Conservation (phyloP, 1,140 invertebrate genomes). For the Pollicipes pollicipes region DNA sequence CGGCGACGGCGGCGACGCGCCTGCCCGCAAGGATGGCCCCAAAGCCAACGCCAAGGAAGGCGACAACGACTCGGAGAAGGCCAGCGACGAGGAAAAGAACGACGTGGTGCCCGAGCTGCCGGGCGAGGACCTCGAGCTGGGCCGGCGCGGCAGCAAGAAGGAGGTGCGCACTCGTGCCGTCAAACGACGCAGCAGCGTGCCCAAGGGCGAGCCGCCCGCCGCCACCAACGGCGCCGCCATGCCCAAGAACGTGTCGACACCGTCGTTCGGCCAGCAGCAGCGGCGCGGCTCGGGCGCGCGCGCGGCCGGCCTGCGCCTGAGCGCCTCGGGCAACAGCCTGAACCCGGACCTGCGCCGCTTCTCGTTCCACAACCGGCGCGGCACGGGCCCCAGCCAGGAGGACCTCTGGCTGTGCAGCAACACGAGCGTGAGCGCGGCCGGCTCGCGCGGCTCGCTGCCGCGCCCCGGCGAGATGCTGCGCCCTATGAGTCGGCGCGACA, state of each 20-base stretch:
- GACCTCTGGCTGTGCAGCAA: conserved; percentile 3
- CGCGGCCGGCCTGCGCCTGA: not conserved
- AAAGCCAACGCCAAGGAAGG: not conserved
- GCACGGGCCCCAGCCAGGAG: not conserved
- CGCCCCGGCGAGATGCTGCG: conserved; percentile 44
- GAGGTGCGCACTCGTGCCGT: not conserved
- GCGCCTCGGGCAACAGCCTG: conserved; percentile 7
- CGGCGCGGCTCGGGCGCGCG: not conserved
- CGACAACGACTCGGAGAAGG: conserved; percentile 2
- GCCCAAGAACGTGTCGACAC: not conserved
- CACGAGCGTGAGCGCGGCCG: not conserved
- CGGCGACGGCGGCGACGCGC: not conserved
- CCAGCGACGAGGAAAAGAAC: conserved; percentile 4
- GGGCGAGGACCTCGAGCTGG: not conserved
- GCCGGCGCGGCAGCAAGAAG: conserved; percentile 4
- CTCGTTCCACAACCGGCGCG: conserved; percentile 1
- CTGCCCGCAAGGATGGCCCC: no score
- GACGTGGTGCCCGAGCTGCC: conserved; percentile 4
- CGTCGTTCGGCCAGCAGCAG: not conserved
- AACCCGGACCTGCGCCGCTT: not conserved
- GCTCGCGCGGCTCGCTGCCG: not conserved
- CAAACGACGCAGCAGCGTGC: not conserved
- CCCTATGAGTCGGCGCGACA: conserved; percentile 87
- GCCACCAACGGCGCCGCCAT: not conserved
- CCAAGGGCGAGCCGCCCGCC: not conserved